Evolutionary conservation across 2,797 vertebrate species (phyloP).

Genomic region (Neostethus bicornis): DNA sequence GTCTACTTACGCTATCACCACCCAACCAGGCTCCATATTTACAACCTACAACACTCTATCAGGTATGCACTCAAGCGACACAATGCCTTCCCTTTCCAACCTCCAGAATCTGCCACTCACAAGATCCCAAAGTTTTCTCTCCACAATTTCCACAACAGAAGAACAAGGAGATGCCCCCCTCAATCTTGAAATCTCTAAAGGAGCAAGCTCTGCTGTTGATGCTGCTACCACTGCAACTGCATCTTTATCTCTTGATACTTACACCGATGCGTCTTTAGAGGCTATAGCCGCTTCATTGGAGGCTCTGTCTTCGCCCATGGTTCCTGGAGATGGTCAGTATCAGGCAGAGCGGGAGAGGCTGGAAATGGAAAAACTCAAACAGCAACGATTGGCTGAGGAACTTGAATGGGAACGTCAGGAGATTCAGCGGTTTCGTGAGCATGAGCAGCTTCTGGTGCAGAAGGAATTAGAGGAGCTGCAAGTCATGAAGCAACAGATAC

Average conservation of each 20-base stretch:
- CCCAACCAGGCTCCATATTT: conserved; percentile 98
- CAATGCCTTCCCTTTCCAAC: conserved; percentile 87
- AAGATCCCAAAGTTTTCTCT: conserved; percentile 91
- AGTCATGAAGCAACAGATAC: conserved; percentile 95
- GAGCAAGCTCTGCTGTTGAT: conserved; percentile 66
- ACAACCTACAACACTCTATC: conserved; percentile 88
- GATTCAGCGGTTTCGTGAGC: conserved; percentile 96
- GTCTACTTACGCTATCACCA: conserved; percentile 97
- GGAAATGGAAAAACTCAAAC: conserved; percentile 96
- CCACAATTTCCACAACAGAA: conserved; percentile 85
- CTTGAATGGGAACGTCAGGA: conserved; percentile 98
- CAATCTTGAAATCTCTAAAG: conserved; percentile 84
- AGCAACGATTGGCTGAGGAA: conserved; percentile 95
- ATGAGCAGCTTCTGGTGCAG: conserved; percentile 95
- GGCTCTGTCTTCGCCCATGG: conserved; percentile 89
- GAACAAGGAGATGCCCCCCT: conserved; percentile 81
- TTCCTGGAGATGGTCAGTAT: conserved; percentile 92
- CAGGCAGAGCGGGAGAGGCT: conserved; percentile 94
- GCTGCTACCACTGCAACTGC: conserved; percentile 74
- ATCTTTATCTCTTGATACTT: conserved; percentile 86
- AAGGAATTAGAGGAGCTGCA: conserved; percentile 97
- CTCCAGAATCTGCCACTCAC: conserved; percentile 89
- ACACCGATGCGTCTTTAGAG: conserved; percentile 87
- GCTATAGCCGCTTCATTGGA: conserved; percentile 85
- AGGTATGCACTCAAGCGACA: conserved; percentile 88